Evolutionary conservation across 2,888 invertebrate genomes (phyloP).

Genomic region (Erebia aethiops): DNA sequence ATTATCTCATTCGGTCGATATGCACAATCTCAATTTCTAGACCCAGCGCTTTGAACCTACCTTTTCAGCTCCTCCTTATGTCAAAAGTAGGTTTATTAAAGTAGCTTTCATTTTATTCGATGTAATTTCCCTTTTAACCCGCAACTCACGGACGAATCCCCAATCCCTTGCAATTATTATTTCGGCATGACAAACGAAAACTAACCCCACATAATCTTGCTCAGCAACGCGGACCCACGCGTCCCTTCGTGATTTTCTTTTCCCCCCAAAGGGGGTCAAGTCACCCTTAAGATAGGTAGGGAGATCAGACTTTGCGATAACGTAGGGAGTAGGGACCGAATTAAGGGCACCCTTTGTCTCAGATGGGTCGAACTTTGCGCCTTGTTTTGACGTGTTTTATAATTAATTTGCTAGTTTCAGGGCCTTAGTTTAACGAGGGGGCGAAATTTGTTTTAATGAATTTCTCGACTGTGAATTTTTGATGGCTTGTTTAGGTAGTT

Average conservation of each 20-base stretch:
- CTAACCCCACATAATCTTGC: slow-evolving; percentile 71
- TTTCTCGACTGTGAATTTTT: slow-evolving; percentile 47
- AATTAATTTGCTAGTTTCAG: slow-evolving; percentile 82
- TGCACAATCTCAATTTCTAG: too few relatives aligned
- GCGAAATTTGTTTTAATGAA: slow-evolving; percentile 66
- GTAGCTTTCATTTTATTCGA: background rate
- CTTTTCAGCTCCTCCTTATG: too few relatives aligned
- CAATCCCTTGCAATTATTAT: slow-evolving; percentile 42
- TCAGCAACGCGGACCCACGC: slow-evolving; percentile 55
- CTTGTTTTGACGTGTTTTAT: slow-evolving; percentile 81
- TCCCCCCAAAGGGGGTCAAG: slow-evolving; percentile 73
- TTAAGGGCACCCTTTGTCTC: slow-evolving; percentile 76
- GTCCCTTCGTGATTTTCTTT: slow-evolving; percentile 76
- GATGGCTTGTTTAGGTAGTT: slow-evolving; percentile 39
- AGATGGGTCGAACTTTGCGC: slow-evolving; percentile 75
- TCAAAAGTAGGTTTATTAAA: too few relatives aligned
- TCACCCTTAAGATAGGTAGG: slow-evolving; percentile 82
- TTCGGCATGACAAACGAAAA: slow-evolving; percentile 67
- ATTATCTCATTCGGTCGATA: too few relatives aligned
- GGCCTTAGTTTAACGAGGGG: slow-evolving; percentile 73
- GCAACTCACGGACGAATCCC: slow-evolving; percentile 35
- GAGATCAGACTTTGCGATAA: slow-evolving; percentile 79
- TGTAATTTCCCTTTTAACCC: slow-evolving; percentile 24
- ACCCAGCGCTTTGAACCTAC: too few relatives aligned
- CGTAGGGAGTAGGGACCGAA: slow-evolving; percentile 70